Percentiles rank a stretch among this genome's conserved stretches.
Conservation (phyloP, 2,113 vertebrate genomes). For the Channa argus region DNA sequence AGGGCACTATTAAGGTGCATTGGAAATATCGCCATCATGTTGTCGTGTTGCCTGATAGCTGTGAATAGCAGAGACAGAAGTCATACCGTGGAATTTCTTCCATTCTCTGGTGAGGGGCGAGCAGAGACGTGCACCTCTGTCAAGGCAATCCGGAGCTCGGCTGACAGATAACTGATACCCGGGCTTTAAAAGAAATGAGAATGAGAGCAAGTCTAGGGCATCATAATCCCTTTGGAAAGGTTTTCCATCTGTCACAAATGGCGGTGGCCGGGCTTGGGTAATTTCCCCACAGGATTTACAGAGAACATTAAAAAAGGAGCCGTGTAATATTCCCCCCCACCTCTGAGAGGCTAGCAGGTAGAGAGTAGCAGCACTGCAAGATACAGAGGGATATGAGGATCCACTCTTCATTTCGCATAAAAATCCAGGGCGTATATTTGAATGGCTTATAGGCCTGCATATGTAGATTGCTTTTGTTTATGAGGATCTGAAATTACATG, state of each 20-base stretch:
- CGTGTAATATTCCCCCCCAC: constrained; percentile 58
- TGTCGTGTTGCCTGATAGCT: constrained; percentile 71
- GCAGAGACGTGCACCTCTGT: constrained; percentile 62
- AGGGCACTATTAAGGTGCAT: constrained; percentile 57
- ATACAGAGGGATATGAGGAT: constrained; percentile 37
- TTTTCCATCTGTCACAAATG: constrained; percentile 77
- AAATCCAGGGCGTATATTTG: constrained; percentile 27
- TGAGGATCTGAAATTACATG: constrained; percentile 3
- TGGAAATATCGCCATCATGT: constrained; percentile 62
- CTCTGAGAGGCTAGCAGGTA: constrained; percentile 45
- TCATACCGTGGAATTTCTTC: constrained; percentile 68
- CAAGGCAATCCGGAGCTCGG: constrained; percentile 60
- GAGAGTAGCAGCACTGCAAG: constrained; percentile 14
- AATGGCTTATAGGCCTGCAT: background rate
- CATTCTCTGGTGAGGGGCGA: constrained; percentile 41
- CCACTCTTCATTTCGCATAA: constrained; percentile 35
- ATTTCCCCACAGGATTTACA: constrained; percentile 82
- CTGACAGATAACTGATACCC: constrained; percentile 80
- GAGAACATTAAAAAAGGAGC: constrained; percentile 76
- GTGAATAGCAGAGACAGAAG: constrained; percentile 73
- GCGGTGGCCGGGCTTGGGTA: constrained; percentile 74
- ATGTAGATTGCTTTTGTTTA: background rate
- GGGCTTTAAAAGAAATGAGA: constrained; percentile 84
- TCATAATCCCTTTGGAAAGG: constrained; percentile 80
- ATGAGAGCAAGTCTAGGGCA: constrained; percentile 77